Base-by-base conservation (phyloP, 2,888 invertebrate species). In the Phyllotreta cruciferae region DNA sequence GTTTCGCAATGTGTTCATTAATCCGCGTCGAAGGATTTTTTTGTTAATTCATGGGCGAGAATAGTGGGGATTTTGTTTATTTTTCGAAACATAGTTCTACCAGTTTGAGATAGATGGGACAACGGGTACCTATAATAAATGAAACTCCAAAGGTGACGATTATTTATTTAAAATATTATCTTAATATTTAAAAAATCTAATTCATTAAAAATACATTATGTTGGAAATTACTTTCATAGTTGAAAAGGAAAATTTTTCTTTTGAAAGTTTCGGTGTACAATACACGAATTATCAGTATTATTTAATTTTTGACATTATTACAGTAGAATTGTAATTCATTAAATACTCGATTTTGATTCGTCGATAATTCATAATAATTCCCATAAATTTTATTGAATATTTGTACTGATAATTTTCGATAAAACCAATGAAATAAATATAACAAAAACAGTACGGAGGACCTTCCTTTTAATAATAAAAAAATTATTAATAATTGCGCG, bases 11-110 rank as follows among this genome's bases (percentile, higher is more conserved):
- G 24, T 66, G 63, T 74, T 73, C 73, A 75, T 73, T 72, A 73
- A 65, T 63, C 58, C 42, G 63, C 63, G 60, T 71, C 70, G 71
- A 24, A 24, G 24, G 24, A 71, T 13, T 62, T 65, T 55, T 66
- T 66, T 65, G 75, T 77, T 64, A 71, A 72, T 71, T 66, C 62
- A 60, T 68, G 70, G 71, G 73, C 68, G 73, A 70, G 67, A 66
- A 71, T 35, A 57, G 62, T 52, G 42, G 42, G 37, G 53, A 52
- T 42, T 60, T 44, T 13, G 36, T 9, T 58, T 53, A 56, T 56
- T 62, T 62, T 55, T 34, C 60, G 55, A 45, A 53, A 54, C 9
- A 52, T 52, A 53, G 45, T 71, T 42, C 53, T 34, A 45, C 41
- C 49, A 41, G 14, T 58, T 47, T 44, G 39, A 69, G 53, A 65